These are phyloP conservation scores for Nannospalax galili DNA, from an alignment of 2,113 vertebrate genomes.

Conservation along the genomic window DNA sequence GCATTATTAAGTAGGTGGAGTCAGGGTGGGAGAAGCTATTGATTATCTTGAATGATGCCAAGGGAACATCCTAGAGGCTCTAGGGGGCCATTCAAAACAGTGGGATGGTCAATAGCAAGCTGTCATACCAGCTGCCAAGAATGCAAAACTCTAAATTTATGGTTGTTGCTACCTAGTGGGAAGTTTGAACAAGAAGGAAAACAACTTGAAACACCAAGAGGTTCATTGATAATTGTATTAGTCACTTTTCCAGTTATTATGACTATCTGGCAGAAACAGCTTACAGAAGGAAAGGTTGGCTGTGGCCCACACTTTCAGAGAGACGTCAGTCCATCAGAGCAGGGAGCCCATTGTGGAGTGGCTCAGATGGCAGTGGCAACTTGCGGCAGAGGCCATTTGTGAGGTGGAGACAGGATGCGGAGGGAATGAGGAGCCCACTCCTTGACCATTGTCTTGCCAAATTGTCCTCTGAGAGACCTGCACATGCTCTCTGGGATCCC, in stretches of 20 bases:
- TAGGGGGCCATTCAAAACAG: not conserved
- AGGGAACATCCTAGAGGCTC: no score
- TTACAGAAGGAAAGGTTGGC: not conserved
- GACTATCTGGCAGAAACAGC: not conserved
- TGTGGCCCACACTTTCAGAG: no score
- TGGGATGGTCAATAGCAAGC: not conserved
- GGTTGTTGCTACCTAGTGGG: not conserved
- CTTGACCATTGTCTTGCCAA: no score
- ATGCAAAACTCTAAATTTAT: not conserved
- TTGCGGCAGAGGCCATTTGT: not conserved
- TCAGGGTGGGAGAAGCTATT: not conserved
- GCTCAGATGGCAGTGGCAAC: not conserved
- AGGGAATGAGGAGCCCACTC: no score
- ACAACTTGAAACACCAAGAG: not conserved
- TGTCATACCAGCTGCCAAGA: not conserved
- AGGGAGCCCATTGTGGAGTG: not conserved
- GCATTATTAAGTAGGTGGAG: no score
- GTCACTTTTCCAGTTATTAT: not conserved
- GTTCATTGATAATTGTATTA: fast-evolving
- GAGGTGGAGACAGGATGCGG: not conserved
- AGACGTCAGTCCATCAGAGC: not conserved
- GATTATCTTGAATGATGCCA: not conserved
- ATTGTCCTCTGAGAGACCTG: no score
- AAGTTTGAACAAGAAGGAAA: not conserved
- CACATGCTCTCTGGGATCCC: no score